phyloP scores from a whole-genome alignment of 2,888 invertebrate species.

The Drosophila borborema region DNA sequence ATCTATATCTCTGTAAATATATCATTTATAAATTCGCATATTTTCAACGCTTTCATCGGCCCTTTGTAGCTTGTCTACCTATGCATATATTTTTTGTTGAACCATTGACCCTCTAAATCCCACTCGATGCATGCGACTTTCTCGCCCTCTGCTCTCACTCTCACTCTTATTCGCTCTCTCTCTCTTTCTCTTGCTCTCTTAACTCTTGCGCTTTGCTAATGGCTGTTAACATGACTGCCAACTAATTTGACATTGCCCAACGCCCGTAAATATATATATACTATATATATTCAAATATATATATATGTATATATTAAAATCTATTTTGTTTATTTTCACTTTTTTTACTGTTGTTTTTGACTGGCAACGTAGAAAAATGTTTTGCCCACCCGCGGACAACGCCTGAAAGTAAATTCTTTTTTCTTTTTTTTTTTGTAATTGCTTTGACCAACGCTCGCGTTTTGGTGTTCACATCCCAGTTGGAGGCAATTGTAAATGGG shows the following conservation, averaged over 20 bases:
- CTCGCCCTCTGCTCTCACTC: neutral
- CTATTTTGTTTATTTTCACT: constrained; percentile 25
- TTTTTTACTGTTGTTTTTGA: constrained; percentile 18
- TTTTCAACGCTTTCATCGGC: constrained; percentile 5
- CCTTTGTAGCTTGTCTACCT: neutral
- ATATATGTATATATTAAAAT: constrained; percentile 24
- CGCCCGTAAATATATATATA: constrained; percentile 13
- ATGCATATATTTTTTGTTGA: neutral
- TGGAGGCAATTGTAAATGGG: constrained; percentile 21
- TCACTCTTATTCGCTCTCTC: neutral
- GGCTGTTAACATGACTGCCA: constrained; percentile 51
- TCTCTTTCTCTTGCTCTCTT: neutral
- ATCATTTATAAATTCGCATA: constrained; percentile 9
- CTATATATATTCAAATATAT: constrained; percentile 8
- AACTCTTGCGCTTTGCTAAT: constrained; percentile 20
- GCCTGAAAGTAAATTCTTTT: constrained; percentile 42
- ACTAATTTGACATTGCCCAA: constrained; percentile 68
- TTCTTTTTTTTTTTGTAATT: constrained; percentile 62
- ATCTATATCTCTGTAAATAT: constrained; percentile 4
- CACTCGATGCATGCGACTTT: neutral
- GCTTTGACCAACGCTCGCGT: constrained; percentile 67
- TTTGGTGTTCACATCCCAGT: constrained; percentile 22
- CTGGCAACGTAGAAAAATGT: constrained; percentile 22
- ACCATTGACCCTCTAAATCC: constrained; percentile 16
- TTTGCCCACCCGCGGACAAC: constrained; percentile 25